Conservation (phyloP, 2,888 invertebrate species). For the Apotomis betuletana region DNA sequence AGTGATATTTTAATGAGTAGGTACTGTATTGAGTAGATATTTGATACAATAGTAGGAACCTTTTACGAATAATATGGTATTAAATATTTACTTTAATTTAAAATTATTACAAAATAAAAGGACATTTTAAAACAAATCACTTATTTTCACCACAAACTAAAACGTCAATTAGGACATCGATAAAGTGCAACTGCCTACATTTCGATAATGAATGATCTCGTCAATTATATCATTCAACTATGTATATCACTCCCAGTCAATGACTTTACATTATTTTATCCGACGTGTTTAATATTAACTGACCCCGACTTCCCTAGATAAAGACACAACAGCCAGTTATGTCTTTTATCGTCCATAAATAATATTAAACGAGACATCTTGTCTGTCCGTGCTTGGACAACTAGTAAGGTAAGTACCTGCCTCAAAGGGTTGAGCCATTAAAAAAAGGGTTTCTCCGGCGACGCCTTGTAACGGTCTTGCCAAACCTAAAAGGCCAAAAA, state of each 20-base stretch:
- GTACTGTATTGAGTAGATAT: too few species aligned
- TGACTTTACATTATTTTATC: slow-evolving; percentile 38
- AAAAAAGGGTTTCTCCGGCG: slow-evolving; percentile 5
- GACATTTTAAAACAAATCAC: too few species aligned
- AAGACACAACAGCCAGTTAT: slow-evolving; percentile 25
- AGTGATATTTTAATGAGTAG: too few species aligned
- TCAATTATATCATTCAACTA: background rate
- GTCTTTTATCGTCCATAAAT: slow-evolving; percentile 33
- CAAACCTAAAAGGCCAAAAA: too few species aligned
- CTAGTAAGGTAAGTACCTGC: slow-evolving; percentile 27
- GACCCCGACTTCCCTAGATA: slow-evolving; percentile 50
- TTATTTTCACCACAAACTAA: too few species aligned
- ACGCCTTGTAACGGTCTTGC: background rate
- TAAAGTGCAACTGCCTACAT: too few species aligned
- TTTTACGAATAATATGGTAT: too few species aligned
- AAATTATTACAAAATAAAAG: too few species aligned
- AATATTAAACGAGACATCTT: slow-evolving; percentile 30
- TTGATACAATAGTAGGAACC: too few species aligned
- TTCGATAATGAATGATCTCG: background rate
- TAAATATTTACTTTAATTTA: too few species aligned
- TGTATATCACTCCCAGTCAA: slow-evolving; percentile 19
- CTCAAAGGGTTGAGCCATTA: slow-evolving; percentile 10
- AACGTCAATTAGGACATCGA: too few species aligned
- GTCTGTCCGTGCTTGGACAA: slow-evolving; percentile 6
- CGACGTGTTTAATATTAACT: slow-evolving; percentile 64